phyloP scores from a whole-genome alignment of 1,140 invertebrate species.

The Anoplolepis gracilipes region DNA sequence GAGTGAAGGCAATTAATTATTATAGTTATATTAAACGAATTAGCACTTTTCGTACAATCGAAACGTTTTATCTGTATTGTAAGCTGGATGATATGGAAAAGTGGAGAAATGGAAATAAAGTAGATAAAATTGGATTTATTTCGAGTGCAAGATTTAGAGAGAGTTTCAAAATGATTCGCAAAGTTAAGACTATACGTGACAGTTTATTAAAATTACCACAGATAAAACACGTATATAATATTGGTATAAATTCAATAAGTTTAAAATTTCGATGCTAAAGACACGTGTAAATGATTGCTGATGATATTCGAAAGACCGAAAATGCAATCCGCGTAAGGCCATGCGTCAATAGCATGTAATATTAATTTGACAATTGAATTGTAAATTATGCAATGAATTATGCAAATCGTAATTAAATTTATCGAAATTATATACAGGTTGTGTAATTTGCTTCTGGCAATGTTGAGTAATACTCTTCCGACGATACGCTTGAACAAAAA shows the following conservation, averaged over 20 bases:
- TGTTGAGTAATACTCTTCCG: conserved; percentile 20
- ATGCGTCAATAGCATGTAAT: conserved; percentile 14
- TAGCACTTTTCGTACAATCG: not conserved
- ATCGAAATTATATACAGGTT: conserved; percentile 12
- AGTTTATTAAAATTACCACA: not conserved
- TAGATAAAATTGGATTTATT: conserved; percentile 3
- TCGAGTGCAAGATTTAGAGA: not conserved
- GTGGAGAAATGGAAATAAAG: not conserved
- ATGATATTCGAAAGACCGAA: conserved; percentile 17
- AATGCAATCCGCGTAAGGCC: conserved; percentile 16
- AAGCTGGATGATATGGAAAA: not conserved
- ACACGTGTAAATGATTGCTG: not conserved
- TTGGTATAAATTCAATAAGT: conserved; percentile 1
- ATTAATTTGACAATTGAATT: conserved; percentile 45
- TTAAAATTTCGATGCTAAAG: not conserved
- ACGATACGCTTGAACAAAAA: conserved; percentile 9
- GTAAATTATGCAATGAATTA: conserved; percentile 37
- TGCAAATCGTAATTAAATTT: conserved; percentile 34
- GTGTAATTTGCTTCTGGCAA: conserved; percentile 10
- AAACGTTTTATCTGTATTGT: not conserved
- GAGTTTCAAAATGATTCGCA: not conserved
- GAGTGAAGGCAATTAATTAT: not conserved
- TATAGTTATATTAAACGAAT: not conserved
- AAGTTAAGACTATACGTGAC: not conserved
- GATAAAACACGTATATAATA: not conserved